Base-by-base conservation (phyloP, 2,113 vertebrate genomes). In the Pollachius pollachius region DNA sequence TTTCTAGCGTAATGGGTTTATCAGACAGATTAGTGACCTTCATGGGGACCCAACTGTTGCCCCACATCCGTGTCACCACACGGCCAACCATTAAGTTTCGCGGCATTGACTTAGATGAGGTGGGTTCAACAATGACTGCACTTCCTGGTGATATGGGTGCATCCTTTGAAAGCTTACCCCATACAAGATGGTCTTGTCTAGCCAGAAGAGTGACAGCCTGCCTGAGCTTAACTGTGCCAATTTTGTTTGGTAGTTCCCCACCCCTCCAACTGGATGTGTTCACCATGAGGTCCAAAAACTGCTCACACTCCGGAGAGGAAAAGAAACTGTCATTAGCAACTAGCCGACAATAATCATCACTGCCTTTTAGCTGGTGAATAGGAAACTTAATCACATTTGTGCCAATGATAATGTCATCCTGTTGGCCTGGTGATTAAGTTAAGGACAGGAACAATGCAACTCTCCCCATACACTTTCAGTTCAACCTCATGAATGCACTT, bases 31-130 rank as follows among this genome's bases (percentile, higher is more conserved):
- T 72, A 15, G 56, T 13, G 7, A 67, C 37, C 6, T 65, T 78
- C 68, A 75, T 64, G 17, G 72, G 69, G 15, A 74, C 23, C 72
- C 70, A 82, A 3, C 61, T 5, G 54, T 81, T 67, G 23, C 60
- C 54, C 66, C 73, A 68, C 64, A 76, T 37, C 5, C 52, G 59
- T 16, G 57, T 16, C 6, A 59, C 17, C 6, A n/a, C 18, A n/a
- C 3, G 17, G 37, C n/a, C n/a, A n/a, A n/a, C n/a, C n/a, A n/a
- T n/a, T n/a, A n/a, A n/a, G n/a, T n/a, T n/a, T n/a, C n/a, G n/a
- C n/a, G n/a, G n/a, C n/a, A n/a, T n/a, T n/a, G n/a, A n/a, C n/a
- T n/a, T n/a, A n/a, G n/a, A n/a, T n/a, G n/a, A n/a, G n/a, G n/a
- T n/a, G n/a, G n/a, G n/a, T n/a, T n/a, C n/a, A n/a, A n/a, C n/a